A percentile compares a stretch with the other conserved stretches of the same genome.
Conservation (phyloP, 2,888 invertebrate species). For the Acrobeloides nanus region DNA sequence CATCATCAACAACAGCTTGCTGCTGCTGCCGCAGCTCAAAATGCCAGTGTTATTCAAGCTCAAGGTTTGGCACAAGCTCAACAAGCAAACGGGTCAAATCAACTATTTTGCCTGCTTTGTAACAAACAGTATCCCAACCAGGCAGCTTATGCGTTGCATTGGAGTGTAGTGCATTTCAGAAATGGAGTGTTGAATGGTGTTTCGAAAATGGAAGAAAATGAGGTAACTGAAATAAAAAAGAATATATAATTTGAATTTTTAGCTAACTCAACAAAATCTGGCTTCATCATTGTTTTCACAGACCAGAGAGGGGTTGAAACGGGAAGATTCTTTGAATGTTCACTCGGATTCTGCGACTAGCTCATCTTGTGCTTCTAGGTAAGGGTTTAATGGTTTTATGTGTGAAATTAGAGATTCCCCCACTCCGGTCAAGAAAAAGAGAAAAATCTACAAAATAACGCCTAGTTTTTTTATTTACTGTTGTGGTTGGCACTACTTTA, state of each 20-base stretch:
- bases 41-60: slow-evolving; percentile 7
- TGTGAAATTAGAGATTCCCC: background rate
- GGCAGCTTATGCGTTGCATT: slow-evolving; percentile 22
- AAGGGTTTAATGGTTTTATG: background rate
- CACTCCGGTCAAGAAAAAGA: too few species aligned
- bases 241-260: too few species aligned
- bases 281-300: too few species aligned
- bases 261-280: too few species aligned
- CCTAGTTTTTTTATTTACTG: too few species aligned
- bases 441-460: too few species aligned
- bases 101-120: slow-evolving; percentile 36
- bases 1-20: slow-evolving; percentile 7
- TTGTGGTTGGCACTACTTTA: too few species aligned
- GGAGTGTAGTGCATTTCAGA: slow-evolving; percentile 17
- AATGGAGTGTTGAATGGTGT: background rate
- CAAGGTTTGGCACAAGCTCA: too few species aligned
- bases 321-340: slow-evolving; percentile 7
- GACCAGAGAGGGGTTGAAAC: too few species aligned
- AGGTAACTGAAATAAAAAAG: too few species aligned
- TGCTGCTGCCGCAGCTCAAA: slow-evolving; percentile 10
- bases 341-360: slow-evolving; percentile 31
- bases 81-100: slow-evolving; percentile 5
- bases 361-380: slow-evolving; percentile 39
- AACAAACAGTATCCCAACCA: slow-evolving; percentile 17
- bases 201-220: too few species aligned